Evolutionary conservation across 2,797 vertebrate species (phyloP), one percentile per base, ranked within the genome.

Genomic region (Periparus ater): DNA sequence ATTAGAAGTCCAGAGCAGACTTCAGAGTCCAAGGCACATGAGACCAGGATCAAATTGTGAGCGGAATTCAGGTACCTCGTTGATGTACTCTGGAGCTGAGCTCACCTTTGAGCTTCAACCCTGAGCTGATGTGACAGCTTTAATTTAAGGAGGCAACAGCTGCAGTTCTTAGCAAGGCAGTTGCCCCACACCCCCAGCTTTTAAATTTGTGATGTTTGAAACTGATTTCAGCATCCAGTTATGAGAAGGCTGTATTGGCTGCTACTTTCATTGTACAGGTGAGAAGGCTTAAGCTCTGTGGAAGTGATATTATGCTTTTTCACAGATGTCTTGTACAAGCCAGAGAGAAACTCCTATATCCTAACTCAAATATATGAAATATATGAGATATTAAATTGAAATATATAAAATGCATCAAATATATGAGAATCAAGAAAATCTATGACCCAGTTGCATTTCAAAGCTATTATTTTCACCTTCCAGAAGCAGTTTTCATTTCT

Each of bases 21-120:
- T 25, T 48, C 12, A 10, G 58, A 29, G 27, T 38, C 16, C 47
- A 44, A 42, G 19, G 38, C 30, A 34, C 0, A 0, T 26, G 61
- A 65, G 23, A 27, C 7, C 11, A 2, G 32, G 44, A 21, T 57
- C 20, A 47, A 47, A 8, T 6, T 25, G 58, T 71, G 44, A 27
- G 8, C 47, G 71, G 78, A 26, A 25, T 26, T 53, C 32, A 32
- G 55, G 14, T 19, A 4, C 21, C 2, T 17, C 2, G 2, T 55
- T 71, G 7, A 8, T 14, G 17, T 29, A 9, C 29, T 65, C 53
- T 47, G 38, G 20, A 53, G 27, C 6, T 62, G 58, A 71, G 38
- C 13, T 84, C 30, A 53, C 0, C 23, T 53, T 55, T 27, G 13
- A 53, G 20, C n/a, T 67, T 48, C 10, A 30, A 2, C 19, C 17